phyloP scores from a whole-genome alignment of 2,113 vertebrate species.

The Platycercus adscitus region DNA sequence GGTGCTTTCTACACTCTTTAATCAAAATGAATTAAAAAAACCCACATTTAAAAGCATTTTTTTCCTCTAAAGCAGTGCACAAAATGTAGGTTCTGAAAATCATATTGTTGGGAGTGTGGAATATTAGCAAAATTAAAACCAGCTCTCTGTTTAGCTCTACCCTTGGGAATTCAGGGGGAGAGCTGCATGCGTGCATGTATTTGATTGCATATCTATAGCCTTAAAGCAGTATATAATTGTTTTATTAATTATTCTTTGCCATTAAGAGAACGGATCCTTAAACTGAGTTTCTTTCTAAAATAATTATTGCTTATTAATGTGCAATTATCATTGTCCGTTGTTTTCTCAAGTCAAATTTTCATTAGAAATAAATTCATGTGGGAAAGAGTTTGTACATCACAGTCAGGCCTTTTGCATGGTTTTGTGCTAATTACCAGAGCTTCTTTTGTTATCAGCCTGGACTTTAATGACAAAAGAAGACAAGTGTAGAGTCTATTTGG shows the following conservation, averaged over 20 bases:
- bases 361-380: not conserved
- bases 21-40: not conserved
- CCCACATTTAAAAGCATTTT: not conserved
- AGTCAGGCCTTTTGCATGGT: not conserved
- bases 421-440: slow-evolving; percentile 53
- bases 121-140: not conserved
- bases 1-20: not conserved
- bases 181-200: not conserved
- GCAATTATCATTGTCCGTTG: not conserved
- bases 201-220: not conserved
- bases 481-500: slow-evolving; percentile 51
- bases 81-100: not conserved
- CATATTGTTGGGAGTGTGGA: not conserved
- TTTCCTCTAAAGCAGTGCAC: not conserved
- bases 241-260: slow-evolving; percentile 45
- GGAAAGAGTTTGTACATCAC: not conserved
- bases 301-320: slow-evolving; percentile 33
- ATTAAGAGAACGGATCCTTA: not conserved
- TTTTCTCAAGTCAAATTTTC: slow-evolving; percentile 50
- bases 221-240: not conserved
- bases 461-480: slow-evolving; percentile 65
- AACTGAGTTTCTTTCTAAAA: slow-evolving; percentile 45
- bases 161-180: not conserved
- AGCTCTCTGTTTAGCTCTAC: not conserved
- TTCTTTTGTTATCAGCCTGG: slow-evolving; percentile 36